Evolutionary conservation across 1,140 invertebrate species (phyloP), one percentile per base, ranked within the genome.

Genomic region (Drosophila bocqueti): DNA sequence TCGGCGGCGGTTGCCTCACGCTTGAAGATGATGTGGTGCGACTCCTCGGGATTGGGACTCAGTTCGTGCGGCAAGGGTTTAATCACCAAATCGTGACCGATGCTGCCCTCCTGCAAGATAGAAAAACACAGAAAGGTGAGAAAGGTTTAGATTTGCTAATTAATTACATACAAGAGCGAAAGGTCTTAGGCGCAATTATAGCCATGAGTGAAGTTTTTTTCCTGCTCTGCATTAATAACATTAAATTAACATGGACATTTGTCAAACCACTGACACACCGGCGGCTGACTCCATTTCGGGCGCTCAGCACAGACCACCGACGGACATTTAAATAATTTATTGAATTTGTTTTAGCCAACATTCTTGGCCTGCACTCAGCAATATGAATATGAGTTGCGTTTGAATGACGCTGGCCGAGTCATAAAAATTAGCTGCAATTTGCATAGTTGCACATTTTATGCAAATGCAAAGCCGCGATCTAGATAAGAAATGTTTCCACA

Each of bases 61-160:
- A 93, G 68, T 54, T 91, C 90, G 64, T 95, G 93, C 34, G 97
- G 97, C 61, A 98, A 94, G 63, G 98, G 97, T 86, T 96, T 95
- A 84, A 98, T 97, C 61, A 98, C 96, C 82, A 98, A 93, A 85
- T 98, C 96, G 89, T 97, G 95, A 63, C 97, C 97, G 75, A 98
- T 97, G 67, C 97, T 97, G 75, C 97, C 97, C 94, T 98, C 97
- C 97, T 98, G 93, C 64, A 93, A 93, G 79, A 40, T n/a, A 52
- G 11, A 46, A 16, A 46, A 10, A 18, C n/a, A 45, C 24, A 24
- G 24, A 24, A 24, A 43, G 29, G 16, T 42, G 26, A 67, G 10
- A 46, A 21, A 58, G 31, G 46, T 15, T 42, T 15, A 42, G 54
- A 38, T 11, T 43, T 21, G 31, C 21, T 15, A 21, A 72, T 45